Base-by-base conservation (phyloP, 1,140 invertebrate genomes). In the Lepidurus apus region DNA sequence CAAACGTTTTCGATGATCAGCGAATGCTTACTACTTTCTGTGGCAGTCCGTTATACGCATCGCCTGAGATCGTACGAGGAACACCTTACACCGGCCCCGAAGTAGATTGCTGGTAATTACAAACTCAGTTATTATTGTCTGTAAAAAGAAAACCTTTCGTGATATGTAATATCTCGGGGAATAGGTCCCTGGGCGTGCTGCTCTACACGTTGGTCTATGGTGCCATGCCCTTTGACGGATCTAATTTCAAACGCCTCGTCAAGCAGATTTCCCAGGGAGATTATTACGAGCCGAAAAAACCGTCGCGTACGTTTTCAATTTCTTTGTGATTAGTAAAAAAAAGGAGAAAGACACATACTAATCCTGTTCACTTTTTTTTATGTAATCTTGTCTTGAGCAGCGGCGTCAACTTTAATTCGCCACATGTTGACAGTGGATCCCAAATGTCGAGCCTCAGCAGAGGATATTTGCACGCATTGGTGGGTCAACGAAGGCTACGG, bases 221-320 rank as follows among this genome's bases (percentile, higher is more conserved):
- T 82, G 95, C 97, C 81, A 99, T 99, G 98, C 98, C 98, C 42
- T 99, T 99, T 85, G 97, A 99, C 87, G 97, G 97, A 76, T 96
- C 95, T 78, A 98, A 99, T 87, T 99, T 99, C 84, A 97, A 97
- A 84, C 89, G 94, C 82, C 89, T 99, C 81, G 95, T 98, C 75
- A 94, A 94, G 86, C 97, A 99, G 87, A 99, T 99, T 83, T 97
- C 96, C 79, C 91, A 93, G 83, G 96, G 96, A 5, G 95, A 97
- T 85, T 99, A 98, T 86, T 98, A 95, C 84, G 96, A 99, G 86
- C 97, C 97, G 13, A 93, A 95, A 82, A 94, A 92, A 82, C 94
- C 94, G 45, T 98, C 97, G 81, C 91, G 94, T 96, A 86, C 87
- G 91, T 88, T 80, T 43, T 74, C n/a, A 77, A 24, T 73, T 79